These are phyloP conservation scores for Botia almorhae DNA, from an alignment of 2,797 vertebrate species.

Conservation along the genomic window DNA sequence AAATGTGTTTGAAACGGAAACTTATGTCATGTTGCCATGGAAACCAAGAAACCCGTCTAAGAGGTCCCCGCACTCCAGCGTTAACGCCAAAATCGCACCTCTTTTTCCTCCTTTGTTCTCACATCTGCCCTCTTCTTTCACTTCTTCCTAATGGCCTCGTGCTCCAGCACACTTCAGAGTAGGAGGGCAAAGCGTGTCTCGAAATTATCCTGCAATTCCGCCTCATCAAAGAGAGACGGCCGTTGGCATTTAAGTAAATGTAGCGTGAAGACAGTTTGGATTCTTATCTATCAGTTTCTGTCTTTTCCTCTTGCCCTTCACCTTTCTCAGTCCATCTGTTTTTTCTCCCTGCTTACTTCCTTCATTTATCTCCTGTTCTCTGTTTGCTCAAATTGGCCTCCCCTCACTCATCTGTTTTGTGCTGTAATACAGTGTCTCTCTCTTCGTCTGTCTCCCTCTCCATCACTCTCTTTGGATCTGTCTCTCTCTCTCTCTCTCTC, in stretches of 20 bases:
- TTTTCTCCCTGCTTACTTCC: background rate
- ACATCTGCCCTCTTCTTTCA: constrained; percentile 32
- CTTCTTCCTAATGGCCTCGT: constrained; percentile 7
- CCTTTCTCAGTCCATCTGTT: background rate
- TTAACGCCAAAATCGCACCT: constrained; percentile 66
- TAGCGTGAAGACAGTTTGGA: constrained; percentile 46
- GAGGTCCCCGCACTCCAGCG: constrained; percentile 50
- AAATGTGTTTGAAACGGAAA: constrained; percentile 57
- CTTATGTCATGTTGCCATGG: constrained; percentile 60
- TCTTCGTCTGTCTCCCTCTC: background rate
- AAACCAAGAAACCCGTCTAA: constrained; percentile 39
- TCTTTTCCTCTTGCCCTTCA: constrained; percentile 13
- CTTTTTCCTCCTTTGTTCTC: constrained; percentile 49
- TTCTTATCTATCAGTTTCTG: constrained; percentile 31
- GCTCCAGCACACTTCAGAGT: constrained; percentile 25
- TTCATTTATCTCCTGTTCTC: background rate
- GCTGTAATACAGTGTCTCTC: background rate
- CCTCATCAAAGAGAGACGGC: constrained; percentile 23
- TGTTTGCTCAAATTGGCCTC: background rate
- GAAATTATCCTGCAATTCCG: constrained; percentile 24
- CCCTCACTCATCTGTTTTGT: background rate
- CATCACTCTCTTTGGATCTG: no score
- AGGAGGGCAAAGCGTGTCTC: background rate
- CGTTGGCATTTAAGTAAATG: constrained; percentile 40
- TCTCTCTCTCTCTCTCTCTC: background rate